Base-by-base conservation (phyloP, 2,797 vertebrate species). In the Falco naumanni region DNA sequence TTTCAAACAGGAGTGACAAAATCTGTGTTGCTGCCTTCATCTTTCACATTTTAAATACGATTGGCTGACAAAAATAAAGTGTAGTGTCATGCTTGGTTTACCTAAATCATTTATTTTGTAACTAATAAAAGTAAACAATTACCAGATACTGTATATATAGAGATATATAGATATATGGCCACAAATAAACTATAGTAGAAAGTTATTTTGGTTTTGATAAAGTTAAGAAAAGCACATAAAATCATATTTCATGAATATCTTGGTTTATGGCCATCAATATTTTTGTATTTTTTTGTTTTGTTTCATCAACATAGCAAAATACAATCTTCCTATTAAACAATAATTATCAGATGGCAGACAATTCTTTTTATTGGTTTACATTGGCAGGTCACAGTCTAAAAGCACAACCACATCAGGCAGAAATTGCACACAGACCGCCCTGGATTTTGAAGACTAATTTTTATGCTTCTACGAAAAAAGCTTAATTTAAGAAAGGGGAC, bases 311-410 rank as follows among this genome's bases (percentile, higher is more conserved):
- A 91, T 93, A 97, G 74, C 95, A 96, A 96, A 97, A 98, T 95
- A 97, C 80, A 97, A 57, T 96, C 96, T 97, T 97, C 79, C 93
- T 93, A 95, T 97, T 96, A 97, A 98, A 97, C 93, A 97, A 91
- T 96, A 97, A 93, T 97, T 97, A 97, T 98, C 95, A 93, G 96
- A 98, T 96, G 96, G 94, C 96, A 97, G 95, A 97, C 94, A 97
- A 96, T 97, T 97, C 54, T 96, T 97, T 98, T 96, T 94, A 95
- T 94, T 97, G 89, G 80, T 96, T 98, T 97, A 96, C 95, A 96
- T 88, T 93, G 96, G 94, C 96, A 97, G 96, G 96, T 97, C 91
- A 97, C 92, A 97, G 94, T 97, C 96, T 97, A 95, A 97, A 98
- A 96, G 89, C 90, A 97, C 95, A 96, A 97, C 81, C 92, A 97